phyloP scores from a whole-genome alignment of 2,888 invertebrate species.

The Protodeltote pygarga region DNA sequence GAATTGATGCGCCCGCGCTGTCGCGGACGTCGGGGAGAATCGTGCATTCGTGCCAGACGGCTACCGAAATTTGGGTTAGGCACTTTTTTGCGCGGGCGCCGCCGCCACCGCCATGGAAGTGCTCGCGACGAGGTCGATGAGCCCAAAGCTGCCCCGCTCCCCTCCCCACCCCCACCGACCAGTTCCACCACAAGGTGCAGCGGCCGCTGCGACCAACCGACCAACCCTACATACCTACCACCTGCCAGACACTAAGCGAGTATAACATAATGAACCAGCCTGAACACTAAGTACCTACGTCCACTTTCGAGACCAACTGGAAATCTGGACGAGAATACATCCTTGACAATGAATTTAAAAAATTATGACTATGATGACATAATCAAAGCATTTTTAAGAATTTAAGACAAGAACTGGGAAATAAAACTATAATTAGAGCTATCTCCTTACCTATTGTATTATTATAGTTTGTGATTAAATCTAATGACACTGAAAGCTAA shows the following conservation, averaged over 20 bases:
- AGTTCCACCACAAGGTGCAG: conserved; percentile 84
- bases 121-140: conserved; percentile 78
- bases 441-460: too few species aligned
- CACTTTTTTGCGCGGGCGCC: conserved; percentile 73
- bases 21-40: conserved; percentile 64
- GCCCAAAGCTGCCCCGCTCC: conserved; percentile 61
- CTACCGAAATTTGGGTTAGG: conserved; percentile 85
- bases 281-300: conserved; percentile 48
- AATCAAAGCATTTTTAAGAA: too few species aligned
- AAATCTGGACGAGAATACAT: conserved; percentile 25
- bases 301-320: conserved; percentile 54
- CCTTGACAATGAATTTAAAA: not conserved
- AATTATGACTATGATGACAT: too few species aligned
- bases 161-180: conserved; percentile 65
- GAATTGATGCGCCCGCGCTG: conserved; percentile 56
- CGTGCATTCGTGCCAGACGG: conserved; percentile 67
- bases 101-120: conserved; percentile 70
- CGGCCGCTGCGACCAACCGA: conserved; percentile 71
- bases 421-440: too few species aligned
- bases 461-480: too few species aligned
- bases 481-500: too few species aligned
- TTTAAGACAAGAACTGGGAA: too few species aligned
- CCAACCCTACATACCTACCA: conserved; percentile 84
- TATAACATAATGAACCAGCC: conserved; percentile 66
- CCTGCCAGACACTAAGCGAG: conserved; percentile 82